Percentiles rank a stretch among this genome's conserved stretches.
These are phyloP conservation scores for Empidonax traillii DNA, from an alignment of 2,113 vertebrate species.

Conservation along the genomic window DNA sequence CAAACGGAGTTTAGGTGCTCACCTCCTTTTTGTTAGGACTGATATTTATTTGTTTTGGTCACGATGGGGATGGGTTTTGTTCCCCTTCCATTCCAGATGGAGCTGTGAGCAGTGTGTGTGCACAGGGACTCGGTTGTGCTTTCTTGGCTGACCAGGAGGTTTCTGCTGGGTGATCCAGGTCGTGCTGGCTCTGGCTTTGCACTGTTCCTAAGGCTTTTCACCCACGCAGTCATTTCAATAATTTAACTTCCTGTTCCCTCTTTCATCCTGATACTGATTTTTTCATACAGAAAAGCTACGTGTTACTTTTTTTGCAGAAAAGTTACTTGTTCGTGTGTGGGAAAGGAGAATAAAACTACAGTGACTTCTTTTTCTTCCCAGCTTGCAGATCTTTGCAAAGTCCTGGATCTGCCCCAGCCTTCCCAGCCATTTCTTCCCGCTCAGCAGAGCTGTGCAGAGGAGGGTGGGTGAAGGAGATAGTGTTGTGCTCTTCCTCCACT, in stretches of 20 bases:
- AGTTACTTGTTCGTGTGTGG: neutral
- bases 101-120: neutral
- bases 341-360: neutral
- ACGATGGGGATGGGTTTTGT: neutral
- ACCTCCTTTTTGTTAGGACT: neutral
- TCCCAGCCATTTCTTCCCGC: neutral
- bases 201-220: neutral
- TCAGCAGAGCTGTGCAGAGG: neutral
- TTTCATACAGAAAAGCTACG: neutral
- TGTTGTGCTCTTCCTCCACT: neutral
- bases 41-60: neutral
- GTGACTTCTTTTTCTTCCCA: neutral
- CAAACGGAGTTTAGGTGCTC: neutral
- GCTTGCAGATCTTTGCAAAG: neutral
- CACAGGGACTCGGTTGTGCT: neutral
- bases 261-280: neutral
- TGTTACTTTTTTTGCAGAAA: neutral
- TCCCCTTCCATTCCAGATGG: neutral
- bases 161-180: neutral
- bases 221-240: neutral
- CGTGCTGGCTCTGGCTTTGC: neutral
- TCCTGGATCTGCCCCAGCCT: neutral
- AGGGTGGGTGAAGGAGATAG: accelerated
- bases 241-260: neutral
- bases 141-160: neutral